Base-by-base conservation (phyloP, 1,140 invertebrate species). In the Aphelinus atriplicis region DNA sequence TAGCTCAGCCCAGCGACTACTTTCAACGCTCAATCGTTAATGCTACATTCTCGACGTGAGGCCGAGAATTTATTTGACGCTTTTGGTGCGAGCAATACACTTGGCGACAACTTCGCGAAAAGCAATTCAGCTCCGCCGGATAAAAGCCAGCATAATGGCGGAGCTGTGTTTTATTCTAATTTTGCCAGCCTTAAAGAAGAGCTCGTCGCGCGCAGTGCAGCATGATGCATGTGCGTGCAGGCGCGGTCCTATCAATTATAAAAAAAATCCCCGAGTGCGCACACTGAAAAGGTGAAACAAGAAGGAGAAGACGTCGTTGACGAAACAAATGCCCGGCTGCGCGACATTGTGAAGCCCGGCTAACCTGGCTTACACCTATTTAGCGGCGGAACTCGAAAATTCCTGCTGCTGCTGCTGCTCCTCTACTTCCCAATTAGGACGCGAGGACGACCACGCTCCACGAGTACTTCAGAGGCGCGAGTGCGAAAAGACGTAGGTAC, bases 121-220 rank as follows among this genome's bases (percentile, higher is more conserved):
- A 26, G 26, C 26, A 26, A 26, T 26, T 26, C 26, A 26, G 26
- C 26, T 26, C 26, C 26, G 26, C 26, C 26, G 26, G 26, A 26
- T 26, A 26, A 26, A 26, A 26, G 26, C 26, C 26, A 26, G 26
- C 26, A 26, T 26, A 26, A 26, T 55, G 56, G 56, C 4, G 51
- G 56, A 66, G 64, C 7, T 9, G 10, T n/a, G 50, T 53, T 66
- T 56, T 56, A 45, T 66, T 66, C 26, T 42, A 45, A 66, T 56
- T 66, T 56, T 42, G 2, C 47, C 50, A 55, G 42, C 50, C 51
- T 5, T 53, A n/a, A 55, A 66, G 26, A 55, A 66, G 26, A 65
- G 26, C 26, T 5, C 7, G 3, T 42, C 46, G n/a, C 62, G 62
- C 3, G 9, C 64, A 46, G 10, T 56, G 9, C 48, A 26, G 26